Conservation (phyloP, 2,888 invertebrate species). For the Acronicta aceris region DNA sequence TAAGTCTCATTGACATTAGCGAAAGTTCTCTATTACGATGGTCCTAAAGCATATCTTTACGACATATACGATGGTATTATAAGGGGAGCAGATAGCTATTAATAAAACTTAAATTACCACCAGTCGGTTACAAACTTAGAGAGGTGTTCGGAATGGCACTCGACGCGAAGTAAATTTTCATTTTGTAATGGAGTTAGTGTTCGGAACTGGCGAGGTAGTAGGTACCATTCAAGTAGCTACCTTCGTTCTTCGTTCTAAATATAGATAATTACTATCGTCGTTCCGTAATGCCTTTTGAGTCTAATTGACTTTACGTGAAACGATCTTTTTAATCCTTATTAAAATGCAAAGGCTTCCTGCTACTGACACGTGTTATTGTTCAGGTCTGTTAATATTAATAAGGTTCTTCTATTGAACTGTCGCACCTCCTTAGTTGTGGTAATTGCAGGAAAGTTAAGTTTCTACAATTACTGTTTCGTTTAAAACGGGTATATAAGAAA, state of each 20-base stretch:
- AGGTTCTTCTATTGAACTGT: constrained; percentile 30
- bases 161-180: constrained; percentile 54
- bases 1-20: neutral
- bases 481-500: constrained; percentile 30
- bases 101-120: constrained; percentile 60
- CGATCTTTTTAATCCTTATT: constrained; percentile 50
- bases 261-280: constrained; percentile 49
- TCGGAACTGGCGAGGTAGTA: constrained; percentile 37
- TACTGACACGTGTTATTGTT: constrained; percentile 45
- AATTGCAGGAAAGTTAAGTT: constrained; percentile 34
- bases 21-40: constrained; percentile 3
- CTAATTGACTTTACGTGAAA: constrained; percentile 52
- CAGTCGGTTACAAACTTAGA: constrained; percentile 58
- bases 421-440: constrained; percentile 37
- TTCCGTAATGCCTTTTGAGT: constrained; percentile 28
- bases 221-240: constrained; percentile 3
- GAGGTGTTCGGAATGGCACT: constrained; percentile 41
- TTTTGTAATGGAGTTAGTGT: constrained; percentile 54
- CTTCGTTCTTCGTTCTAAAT: constrained; percentile 32
- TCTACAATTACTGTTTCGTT: constrained; percentile 40
- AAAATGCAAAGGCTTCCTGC: constrained; percentile 55
- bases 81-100: constrained; percentile 18
- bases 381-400: constrained; percentile 50
- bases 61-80: constrained; percentile 10
- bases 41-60: constrained; percentile 5